These are phyloP conservation scores for Furcifer pardalis DNA, from an alignment of 2,797 vertebrate genomes.

Conservation along the genomic window DNA sequence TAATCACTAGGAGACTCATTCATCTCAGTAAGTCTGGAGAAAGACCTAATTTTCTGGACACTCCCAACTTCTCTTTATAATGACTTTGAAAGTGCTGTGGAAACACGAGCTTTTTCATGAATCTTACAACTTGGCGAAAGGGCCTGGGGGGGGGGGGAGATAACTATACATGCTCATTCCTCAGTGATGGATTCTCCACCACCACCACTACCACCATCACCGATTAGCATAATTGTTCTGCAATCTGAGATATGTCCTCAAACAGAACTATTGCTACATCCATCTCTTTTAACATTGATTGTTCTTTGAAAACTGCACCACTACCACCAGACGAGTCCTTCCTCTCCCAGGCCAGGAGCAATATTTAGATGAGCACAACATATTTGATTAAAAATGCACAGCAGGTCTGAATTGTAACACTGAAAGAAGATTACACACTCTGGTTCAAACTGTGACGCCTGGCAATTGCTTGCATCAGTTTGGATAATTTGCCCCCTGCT, in stretches of 20 bases:
- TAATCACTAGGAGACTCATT: too few relatives aligned
- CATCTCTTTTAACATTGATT: neutral
- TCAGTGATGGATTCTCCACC: neutral
- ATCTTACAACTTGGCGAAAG: neutral
- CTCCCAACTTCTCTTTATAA: neutral
- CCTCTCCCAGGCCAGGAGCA: neutral
- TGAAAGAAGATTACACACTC: neutral
- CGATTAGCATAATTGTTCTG: neutral
- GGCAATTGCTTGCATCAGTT: neutral
- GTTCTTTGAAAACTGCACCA: neutral
- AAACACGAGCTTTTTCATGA: neutral
- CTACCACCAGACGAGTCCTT: neutral
- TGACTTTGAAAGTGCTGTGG: constrained; percentile 28
- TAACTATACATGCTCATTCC: neutral
- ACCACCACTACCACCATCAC: too few relatives aligned
- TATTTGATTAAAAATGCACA: neutral
- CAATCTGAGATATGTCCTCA: neutral
- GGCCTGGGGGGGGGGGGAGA: too few relatives aligned
- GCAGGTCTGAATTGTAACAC: neutral
- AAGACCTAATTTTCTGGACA: too few relatives aligned
- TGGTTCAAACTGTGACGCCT: neutral
- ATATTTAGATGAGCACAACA: neutral
- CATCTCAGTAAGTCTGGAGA: too few relatives aligned
- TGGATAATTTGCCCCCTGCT: neutral
- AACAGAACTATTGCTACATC: neutral